Conservation (phyloP, 2,797 vertebrate genomes). For the Hippoglossus hippoglossus region DNA sequence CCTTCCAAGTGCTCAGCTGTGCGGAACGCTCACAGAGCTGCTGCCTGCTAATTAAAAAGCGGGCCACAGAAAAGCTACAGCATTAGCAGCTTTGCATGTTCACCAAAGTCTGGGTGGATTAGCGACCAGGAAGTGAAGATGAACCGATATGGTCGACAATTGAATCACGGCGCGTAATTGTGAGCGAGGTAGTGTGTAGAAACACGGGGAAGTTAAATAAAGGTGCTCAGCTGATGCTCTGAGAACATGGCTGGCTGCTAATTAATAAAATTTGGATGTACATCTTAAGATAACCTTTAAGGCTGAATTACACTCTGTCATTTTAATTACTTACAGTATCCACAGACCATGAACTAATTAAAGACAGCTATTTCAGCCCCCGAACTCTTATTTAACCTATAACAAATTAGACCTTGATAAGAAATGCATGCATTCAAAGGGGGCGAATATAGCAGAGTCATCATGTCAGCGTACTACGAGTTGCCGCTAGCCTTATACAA, state of each 20-base stretch:
- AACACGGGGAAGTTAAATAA: background rate
- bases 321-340: slow-evolving; percentile 47
- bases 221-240: slow-evolving; percentile 1
- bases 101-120: slow-evolving; percentile 1
- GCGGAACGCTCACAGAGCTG: slow-evolving; percentile 6
- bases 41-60: slow-evolving; percentile 38
- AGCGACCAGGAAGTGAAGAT: background rate
- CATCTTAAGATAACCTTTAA: slow-evolving; percentile 31
- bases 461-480: background rate
- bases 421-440: background rate
- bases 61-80: slow-evolving; percentile 11
- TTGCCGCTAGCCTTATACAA: background rate
- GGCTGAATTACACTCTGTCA: slow-evolving; percentile 33
- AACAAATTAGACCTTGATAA: slow-evolving; percentile 9
- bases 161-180: background rate
- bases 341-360: slow-evolving; percentile 41
- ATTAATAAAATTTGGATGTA: slow-evolving; percentile 27
- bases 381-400: slow-evolving; percentile 16
- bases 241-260: slow-evolving; percentile 5
- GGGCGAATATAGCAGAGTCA: background rate
- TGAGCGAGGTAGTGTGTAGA: background rate
- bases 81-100: slow-evolving; percentile 10
- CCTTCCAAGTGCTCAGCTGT: slow-evolving; percentile 35
- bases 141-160: background rate
- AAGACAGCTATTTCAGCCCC: slow-evolving; percentile 21